These are phyloP conservation scores for Phalanger gymnotis DNA, from an alignment of 2,797 vertebrate genomes.

Conservation along the genomic window DNA sequence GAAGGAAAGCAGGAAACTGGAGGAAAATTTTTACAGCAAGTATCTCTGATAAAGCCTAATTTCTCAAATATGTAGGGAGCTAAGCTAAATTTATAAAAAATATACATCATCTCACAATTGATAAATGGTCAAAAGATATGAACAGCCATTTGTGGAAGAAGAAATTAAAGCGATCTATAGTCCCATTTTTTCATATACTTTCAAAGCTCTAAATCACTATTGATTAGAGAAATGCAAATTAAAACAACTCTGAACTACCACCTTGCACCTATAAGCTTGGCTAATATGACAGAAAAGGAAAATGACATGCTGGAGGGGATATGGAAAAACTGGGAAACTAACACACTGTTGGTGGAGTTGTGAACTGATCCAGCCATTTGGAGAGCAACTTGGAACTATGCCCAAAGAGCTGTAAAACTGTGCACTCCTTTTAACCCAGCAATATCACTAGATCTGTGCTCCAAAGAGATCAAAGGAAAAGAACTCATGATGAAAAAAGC, in stretches of 20 bases:
- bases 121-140: neutral
- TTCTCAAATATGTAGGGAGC: neutral
- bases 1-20: neutral
- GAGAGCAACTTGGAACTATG: neutral
- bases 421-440: too few relatives aligned
- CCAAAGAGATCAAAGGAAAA: neutral
- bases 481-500: neutral
- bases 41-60: neutral
- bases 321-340: neutral
- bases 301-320: neutral
- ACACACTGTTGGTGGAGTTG: neutral
- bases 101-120: neutral
- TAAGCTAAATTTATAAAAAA: neutral
- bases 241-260: neutral
- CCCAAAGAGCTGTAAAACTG: neutral
- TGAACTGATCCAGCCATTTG: neutral
- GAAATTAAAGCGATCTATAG: neutral
- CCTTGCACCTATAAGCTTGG: neutral
- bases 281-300: neutral
- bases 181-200: neutral
- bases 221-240: neutral
- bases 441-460: neutral
- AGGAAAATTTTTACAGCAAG: neutral
- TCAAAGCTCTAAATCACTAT: neutral
- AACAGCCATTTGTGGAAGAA: neutral